Evolutionary conservation across 2,888 invertebrate genomes (phyloP).

Genomic region (Lochmaea capreae): DNA sequence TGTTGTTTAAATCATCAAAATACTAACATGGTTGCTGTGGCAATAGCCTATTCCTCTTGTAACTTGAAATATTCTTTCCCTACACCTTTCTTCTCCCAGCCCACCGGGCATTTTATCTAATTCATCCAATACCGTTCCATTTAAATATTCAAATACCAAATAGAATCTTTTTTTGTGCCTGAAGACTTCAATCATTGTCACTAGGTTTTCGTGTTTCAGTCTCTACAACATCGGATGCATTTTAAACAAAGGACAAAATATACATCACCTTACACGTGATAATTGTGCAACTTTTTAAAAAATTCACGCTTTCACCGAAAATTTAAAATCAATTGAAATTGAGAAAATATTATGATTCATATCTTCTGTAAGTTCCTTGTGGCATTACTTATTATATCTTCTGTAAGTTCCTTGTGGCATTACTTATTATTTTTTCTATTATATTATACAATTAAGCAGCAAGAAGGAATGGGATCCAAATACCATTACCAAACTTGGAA

Average conservation of each 20-base stretch:
- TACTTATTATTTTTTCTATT: too few relatives aligned
- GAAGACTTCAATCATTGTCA: constrained; percentile 90
- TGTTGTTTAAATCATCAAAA: not conserved
- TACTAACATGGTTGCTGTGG: constrained; percentile 81
- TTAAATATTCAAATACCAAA: constrained; percentile 89
- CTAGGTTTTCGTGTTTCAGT: constrained; percentile 88
- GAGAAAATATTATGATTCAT: too few relatives aligned
- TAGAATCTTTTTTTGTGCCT: constrained; percentile 85
- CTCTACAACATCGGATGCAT: constrained; percentile 69
- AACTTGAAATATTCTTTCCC: constrained; percentile 84
- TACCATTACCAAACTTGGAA: too few relatives aligned
- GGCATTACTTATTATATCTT: too few relatives aligned
- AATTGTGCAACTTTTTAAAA: too few relatives aligned
- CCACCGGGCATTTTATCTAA: constrained; percentile 79
- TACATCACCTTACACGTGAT: not conserved
- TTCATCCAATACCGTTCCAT: constrained; percentile 87
- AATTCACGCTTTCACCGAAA: too few relatives aligned
- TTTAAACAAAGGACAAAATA: not conserved
- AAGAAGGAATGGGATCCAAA: too few relatives aligned
- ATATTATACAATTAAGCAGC: too few relatives aligned
- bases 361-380: too few relatives aligned
- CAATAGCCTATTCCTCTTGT: constrained; percentile 85
- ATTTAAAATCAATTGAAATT: too few relatives aligned
- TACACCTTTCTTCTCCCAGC: constrained; percentile 78
- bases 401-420: too few relatives aligned